Percentiles rank a stretch among this genome's conserved stretches.
These are phyloP conservation scores for Gallinago nigripennis DNA, from an alignment of 2,797 vertebrate species.

Conservation along the genomic window DNA sequence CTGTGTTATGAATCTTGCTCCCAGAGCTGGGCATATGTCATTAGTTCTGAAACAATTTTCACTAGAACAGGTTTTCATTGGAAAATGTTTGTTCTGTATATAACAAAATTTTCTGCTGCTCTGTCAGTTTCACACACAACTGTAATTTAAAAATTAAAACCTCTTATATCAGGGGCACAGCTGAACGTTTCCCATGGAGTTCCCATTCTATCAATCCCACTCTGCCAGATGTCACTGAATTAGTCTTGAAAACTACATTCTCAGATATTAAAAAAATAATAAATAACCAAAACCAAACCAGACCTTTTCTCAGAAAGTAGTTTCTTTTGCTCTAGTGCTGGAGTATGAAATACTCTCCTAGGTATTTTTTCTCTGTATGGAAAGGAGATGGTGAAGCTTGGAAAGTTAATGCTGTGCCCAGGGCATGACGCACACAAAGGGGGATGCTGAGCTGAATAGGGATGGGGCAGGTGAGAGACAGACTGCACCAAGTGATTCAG, in stretches of 20 bases:
- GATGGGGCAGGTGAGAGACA: not conserved
- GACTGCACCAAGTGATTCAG: accelerated
- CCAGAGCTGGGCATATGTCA: not conserved
- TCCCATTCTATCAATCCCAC: not conserved
- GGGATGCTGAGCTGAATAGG: not conserved
- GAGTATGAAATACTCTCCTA: not conserved
- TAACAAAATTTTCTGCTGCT: not conserved
- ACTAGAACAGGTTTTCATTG: not conserved
- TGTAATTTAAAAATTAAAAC: not conserved
- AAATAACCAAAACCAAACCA: not conserved
- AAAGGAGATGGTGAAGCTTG: not conserved
- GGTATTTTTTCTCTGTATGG: not conserved
- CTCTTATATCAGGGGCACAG: not conserved
- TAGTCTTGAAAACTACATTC: not conserved
- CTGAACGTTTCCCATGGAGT: not conserved
- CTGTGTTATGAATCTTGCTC: not conserved
- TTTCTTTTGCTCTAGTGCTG: not conserved
- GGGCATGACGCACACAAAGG: accelerated
- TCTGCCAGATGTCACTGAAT: not conserved
- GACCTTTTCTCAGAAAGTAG: not conserved
- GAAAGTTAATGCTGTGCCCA: not conserved
- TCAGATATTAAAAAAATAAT: not conserved
- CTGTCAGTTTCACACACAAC: not conserved
- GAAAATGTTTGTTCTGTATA: not conserved
- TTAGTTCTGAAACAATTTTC: not conserved